Evolutionary conservation across 1,140 invertebrate genomes (phyloP).

Genomic region (Copidosoma floridanum): DNA sequence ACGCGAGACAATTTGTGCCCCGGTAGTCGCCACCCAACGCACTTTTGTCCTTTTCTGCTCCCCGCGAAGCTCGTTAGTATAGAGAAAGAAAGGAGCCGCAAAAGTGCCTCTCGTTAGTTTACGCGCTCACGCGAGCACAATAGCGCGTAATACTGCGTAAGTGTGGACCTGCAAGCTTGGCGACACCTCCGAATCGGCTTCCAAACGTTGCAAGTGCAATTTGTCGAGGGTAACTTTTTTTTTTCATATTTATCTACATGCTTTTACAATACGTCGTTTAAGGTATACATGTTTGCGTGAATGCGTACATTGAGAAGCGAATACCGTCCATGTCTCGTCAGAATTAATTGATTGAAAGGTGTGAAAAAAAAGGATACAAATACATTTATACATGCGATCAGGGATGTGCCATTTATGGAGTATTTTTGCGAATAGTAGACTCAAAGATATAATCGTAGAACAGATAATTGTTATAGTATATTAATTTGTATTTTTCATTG

Average conservation of each 20-base stretch:
- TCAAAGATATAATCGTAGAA: background rate
- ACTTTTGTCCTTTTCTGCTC: conserved; percentile 6
- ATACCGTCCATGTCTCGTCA: no score
- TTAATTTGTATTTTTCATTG: conserved; percentile 20
- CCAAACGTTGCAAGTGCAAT: conserved; percentile 8
- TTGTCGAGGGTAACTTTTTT: background rate
- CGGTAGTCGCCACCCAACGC: no score
- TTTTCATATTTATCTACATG: background rate
- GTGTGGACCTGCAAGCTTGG: background rate
- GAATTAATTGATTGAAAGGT: no score
- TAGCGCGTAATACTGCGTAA: no score
- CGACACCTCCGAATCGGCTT: conserved; percentile 13
- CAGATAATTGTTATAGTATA: background rate
- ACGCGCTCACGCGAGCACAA: no score
- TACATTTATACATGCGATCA: conserved; percentile 9
- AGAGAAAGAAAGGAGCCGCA: conserved; percentile 19
- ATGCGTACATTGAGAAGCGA: background rate
- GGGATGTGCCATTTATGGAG: conserved; percentile 24
- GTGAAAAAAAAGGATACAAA: no score
- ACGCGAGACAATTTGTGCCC: no score
- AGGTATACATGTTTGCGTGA: background rate
- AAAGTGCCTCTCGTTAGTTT: background rate
- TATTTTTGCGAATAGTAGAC: conserved; percentile 21
- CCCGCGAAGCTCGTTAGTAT: conserved; percentile 8
- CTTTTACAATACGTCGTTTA: background rate